Base-by-base conservation (phyloP, 1,140 invertebrate genomes). In the Choristoneura fumiferana region DNA sequence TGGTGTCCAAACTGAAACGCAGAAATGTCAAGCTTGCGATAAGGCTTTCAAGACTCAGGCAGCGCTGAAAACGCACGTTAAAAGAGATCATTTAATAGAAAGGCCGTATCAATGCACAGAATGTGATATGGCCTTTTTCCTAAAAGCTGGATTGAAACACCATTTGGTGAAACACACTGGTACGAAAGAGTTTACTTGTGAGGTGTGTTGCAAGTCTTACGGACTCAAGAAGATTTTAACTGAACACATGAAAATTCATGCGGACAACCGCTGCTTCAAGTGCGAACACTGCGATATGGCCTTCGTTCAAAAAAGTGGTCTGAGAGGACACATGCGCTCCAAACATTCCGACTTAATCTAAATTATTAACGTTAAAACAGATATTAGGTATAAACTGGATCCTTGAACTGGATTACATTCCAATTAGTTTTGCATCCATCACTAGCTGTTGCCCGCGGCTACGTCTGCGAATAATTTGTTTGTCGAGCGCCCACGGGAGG, bases 181-280 rank as follows among this genome's bases (percentile, higher is more conserved):
- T 0, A 92, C 93, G 59, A 92, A 93, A 52, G 93, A 94, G 5
- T 94, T 94, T 73, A 91, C 93, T 63, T 91, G 90, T 70, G 89
- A 90, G 0, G 84, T 92, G n/a, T 96, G 95, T 73, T 89, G 90
- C n/a, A 92, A 92, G 56, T 83, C 65, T 71, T 93, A 89, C 74
- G 92, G 84, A 0, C 74, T 84, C 5, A 89, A 89, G 60, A 87
- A 81, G 4, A 81, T 89, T 14, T 73, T 91, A 15, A 82, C 85
- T 4, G 84, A 89, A 13, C 91, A 91, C 57, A 67, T 89, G 18
- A 88, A 89, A 57, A 89, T 91, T 57, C 92, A 93, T 74, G 76
- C 2, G 57, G 77, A n/a, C 73, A 40, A 65, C 8, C 39, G 57
- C 8, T 22, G 60, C 9, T 65, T 59, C 18, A 29, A 53, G n/a